phyloP scores from a whole-genome alignment of 2,888 invertebrate species.

The Coecobrya sp. region DNA sequence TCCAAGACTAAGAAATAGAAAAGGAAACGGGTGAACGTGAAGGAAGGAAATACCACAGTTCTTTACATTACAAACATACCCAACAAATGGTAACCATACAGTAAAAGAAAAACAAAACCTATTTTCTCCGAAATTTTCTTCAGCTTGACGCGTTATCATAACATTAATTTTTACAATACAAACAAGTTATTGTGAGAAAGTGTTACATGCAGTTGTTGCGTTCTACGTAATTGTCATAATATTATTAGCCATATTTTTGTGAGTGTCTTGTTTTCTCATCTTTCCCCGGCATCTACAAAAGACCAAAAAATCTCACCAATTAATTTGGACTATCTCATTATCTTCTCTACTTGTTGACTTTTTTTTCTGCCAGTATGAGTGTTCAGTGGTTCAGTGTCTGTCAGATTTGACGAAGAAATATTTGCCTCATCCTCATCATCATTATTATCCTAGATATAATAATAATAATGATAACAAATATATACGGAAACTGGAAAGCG shows the following conservation, averaged over 20 bases:
- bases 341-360: slow-evolving; percentile 48
- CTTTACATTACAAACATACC: not conserved
- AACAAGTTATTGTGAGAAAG: not conserved
- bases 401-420: not conserved
- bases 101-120: slow-evolving; percentile 4
- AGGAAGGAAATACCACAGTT: slow-evolving; percentile 45
- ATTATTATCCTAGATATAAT: not conserved
- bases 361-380: not conserved
- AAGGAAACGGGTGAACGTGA: slow-evolving; percentile 49
- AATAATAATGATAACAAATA: not conserved
- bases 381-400: not conserved
- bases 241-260: not conserved
- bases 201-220: not conserved
- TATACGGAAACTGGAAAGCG: not conserved
- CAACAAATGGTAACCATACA: not conserved
- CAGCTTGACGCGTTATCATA: not conserved
- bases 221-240: not conserved
- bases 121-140: slow-evolving; percentile 8
- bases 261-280: not conserved
- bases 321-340: slow-evolving; percentile 29
- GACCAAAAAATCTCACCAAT: not conserved
- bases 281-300: not conserved
- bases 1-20: not conserved
- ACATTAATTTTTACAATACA: not conserved
- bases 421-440: not conserved